Conservation (phyloP, 1,140 invertebrate species). For the Bacillus rossius region DNA sequence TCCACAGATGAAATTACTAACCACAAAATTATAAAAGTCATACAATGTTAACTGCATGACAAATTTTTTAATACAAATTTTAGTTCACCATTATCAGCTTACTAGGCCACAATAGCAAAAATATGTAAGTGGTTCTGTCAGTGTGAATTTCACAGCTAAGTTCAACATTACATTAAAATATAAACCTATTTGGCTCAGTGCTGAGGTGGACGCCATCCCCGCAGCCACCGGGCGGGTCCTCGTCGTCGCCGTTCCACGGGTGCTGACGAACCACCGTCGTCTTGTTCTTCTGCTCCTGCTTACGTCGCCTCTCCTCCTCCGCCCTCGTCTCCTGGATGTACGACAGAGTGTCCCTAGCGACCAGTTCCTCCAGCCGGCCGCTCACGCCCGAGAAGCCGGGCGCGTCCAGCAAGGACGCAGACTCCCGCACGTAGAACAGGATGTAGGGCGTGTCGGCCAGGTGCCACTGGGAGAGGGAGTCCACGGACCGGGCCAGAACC, state of each 20-base stretch:
- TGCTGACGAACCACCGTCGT: neutral
- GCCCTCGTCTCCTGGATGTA: neutral
- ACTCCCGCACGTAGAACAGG: conserved; percentile 56
- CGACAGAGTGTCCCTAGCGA: neutral
- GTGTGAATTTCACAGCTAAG: too few relatives aligned
- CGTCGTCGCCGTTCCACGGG: neutral
- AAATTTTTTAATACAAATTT: too few relatives aligned
- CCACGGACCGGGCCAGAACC: conserved; percentile 48
- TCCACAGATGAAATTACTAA: too few relatives aligned
- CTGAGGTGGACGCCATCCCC: neutral
- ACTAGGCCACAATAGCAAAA: too few relatives aligned
- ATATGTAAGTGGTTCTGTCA: too few relatives aligned
- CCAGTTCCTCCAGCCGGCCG: neutral
- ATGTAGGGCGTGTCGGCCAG: conserved; percentile 77
- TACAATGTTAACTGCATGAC: too few relatives aligned
- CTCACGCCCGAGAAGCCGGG: neutral
- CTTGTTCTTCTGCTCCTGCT: neutral
- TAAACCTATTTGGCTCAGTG: conserved; percentile 1
- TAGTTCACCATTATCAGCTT: too few relatives aligned
- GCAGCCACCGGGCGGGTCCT: conserved; percentile 3
- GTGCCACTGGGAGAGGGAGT: conserved; percentile 54
- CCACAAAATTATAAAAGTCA: too few relatives aligned
- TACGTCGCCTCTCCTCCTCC: conserved; percentile 2
- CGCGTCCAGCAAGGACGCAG: neutral
- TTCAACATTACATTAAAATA: neutral